Conservation (phyloP, 2,888 invertebrate species). For the Tolmerus cingulatus region DNA sequence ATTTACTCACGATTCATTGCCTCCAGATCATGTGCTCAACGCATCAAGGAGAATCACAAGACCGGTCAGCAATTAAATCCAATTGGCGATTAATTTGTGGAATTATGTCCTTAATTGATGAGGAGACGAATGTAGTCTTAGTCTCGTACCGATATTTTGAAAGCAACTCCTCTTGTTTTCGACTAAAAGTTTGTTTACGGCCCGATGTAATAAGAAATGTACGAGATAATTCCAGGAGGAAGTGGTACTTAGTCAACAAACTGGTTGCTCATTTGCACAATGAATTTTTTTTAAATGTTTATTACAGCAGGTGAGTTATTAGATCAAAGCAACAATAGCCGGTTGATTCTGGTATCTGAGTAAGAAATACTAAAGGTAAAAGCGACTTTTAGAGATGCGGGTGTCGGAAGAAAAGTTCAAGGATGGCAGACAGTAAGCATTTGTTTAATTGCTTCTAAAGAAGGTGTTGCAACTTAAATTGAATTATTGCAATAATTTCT, state of each 20-base stretch:
- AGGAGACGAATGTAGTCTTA: background rate
- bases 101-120: background rate
- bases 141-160: background rate
- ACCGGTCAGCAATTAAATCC: background rate
- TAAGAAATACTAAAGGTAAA: background rate
- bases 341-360: background rate
- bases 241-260: background rate
- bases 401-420: background rate
- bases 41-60: slow-evolving; percentile 2
- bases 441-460: background rate
- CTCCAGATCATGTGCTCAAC: background rate
- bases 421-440: background rate
- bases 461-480: background rate
- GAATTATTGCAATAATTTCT: background rate
- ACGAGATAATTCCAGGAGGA: background rate
- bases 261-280: background rate
- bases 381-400: background rate
- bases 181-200: background rate
- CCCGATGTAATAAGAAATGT: background rate
- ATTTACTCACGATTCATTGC: background rate
- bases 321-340: background rate
- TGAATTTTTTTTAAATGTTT: background rate
- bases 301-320: background rate
- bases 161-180: background rate
- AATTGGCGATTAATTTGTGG: background rate